These are phyloP conservation scores for Elephas maximus DNA, from an alignment of 2,113 vertebrate species.

Conservation along the genomic window DNA sequence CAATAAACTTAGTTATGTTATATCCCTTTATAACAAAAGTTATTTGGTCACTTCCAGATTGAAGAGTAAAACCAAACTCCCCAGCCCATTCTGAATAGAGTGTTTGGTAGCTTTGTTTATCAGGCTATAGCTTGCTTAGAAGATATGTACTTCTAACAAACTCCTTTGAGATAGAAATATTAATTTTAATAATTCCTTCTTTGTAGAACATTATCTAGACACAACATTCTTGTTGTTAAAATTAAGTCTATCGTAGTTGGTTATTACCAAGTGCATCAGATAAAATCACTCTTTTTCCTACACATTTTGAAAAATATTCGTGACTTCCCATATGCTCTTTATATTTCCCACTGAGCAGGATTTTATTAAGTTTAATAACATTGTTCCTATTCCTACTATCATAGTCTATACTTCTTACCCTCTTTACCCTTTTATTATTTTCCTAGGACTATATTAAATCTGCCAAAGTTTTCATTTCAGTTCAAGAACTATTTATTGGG, in stretches of 20 bases:
- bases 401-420: conserved; percentile 14
- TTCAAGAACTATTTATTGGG: conserved; percentile 47
- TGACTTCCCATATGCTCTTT: background rate
- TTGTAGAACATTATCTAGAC: conserved; percentile 4
- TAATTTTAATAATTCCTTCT: conserved; percentile 36
- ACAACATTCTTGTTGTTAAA: conserved; percentile 23
- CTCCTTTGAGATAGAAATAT: background rate
- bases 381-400: background rate
- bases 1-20: background rate
- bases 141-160: conserved; percentile 28
- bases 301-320: conserved; percentile 60
- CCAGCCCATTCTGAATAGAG: background rate
- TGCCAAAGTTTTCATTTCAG: conserved; percentile 32
- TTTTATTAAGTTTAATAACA: conserved; percentile 63
- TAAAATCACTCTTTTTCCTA: background rate
- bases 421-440: conserved; percentile 58
- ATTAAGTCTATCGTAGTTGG: background rate
- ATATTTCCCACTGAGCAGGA: background rate
- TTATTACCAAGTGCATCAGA: background rate
- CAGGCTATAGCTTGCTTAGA: background rate
- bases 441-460: conserved; percentile 57
- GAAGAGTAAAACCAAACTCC: background rate
- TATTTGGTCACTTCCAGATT: background rate
- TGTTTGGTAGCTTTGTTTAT: conserved; percentile 8
- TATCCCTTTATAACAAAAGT: background rate